Conservation (phyloP, 1,140 invertebrate species). For the Polypedilum pembai region DNA sequence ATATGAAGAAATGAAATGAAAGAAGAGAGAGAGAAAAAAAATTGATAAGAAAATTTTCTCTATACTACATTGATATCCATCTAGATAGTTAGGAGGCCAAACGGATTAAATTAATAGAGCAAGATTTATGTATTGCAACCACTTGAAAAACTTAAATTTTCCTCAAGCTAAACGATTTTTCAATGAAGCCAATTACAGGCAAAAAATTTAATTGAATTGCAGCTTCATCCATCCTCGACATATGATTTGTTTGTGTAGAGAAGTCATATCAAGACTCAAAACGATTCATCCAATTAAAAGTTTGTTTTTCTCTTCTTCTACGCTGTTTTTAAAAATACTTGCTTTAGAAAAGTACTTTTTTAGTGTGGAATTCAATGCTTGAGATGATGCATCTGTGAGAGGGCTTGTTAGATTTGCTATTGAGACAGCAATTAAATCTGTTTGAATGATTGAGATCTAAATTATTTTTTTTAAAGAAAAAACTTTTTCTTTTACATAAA, state of each 20-base stretch:
- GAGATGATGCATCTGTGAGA: too few species aligned
- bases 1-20: background rate
- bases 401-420: too few species aligned
- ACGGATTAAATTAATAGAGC: background rate
- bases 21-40: background rate
- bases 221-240: background rate
- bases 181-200: background rate
- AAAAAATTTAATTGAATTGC: constrained; percentile 9
- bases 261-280: background rate
- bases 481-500: too few species aligned
- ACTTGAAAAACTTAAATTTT: background rate
- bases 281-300: constrained; percentile 26
- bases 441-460: too few species aligned
- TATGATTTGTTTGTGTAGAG: background rate
- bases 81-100: background rate
- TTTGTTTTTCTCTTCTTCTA: background rate
- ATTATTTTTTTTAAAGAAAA: too few species aligned
- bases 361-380: too few species aligned
- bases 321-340: background rate
- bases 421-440: too few species aligned
- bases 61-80: background rate
- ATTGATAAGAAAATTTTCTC: background rate
- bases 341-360: too few species aligned
- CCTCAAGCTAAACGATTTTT: background rate
- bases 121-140: background rate